Evolutionary conservation across 1,140 invertebrate species (phyloP), one percentile per base, ranked within the genome.

Genomic region (Vanessa atalanta): DNA sequence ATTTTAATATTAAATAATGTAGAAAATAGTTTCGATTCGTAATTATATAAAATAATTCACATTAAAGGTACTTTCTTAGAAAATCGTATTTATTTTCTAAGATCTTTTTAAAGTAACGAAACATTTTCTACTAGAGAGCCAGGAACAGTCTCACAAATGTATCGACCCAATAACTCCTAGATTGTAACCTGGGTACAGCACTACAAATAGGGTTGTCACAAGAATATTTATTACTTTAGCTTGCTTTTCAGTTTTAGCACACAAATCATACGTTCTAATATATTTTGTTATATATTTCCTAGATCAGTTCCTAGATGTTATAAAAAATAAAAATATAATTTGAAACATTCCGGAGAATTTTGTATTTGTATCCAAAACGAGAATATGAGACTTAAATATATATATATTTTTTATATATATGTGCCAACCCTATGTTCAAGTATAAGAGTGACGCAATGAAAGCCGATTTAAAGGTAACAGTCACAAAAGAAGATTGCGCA

Each of bases 401-500:
- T 23, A 23, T 23, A 1, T 1, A 23, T 57, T 26, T 60, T n/a
- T 26, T 11, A 13, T 23, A 60, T 12, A 15, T 1, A 51, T n/a
- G 23, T 60, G 20, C 11, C 55, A 60, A 26, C 55, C 55, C 55
- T 60, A 13, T 13, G 20, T 60, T 60, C 20, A 60, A 60, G 55
- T 26, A 60, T 26, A 60, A 60, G 55, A 60, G 20, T 5, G 70
- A 64, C 70, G 63, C 70, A 63, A 37, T 47, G 47, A 64, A 72
- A 72, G 70, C 70, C 70, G 70, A 72, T 72, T 72, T 64, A 47
- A 70, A 70, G 50, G 31, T 55, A 47, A 57, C 15, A 53, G 55
- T 47, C 55, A 70, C 67, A 70, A 70, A 70, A 60, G 67, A 48
- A 70, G 67, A 70, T 70, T 70, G 47, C 43, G n/a, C 67, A 60